Evolutionary conservation across 2,797 vertebrate genomes (phyloP).

Genomic region (Tadarida brasiliensis): DNA sequence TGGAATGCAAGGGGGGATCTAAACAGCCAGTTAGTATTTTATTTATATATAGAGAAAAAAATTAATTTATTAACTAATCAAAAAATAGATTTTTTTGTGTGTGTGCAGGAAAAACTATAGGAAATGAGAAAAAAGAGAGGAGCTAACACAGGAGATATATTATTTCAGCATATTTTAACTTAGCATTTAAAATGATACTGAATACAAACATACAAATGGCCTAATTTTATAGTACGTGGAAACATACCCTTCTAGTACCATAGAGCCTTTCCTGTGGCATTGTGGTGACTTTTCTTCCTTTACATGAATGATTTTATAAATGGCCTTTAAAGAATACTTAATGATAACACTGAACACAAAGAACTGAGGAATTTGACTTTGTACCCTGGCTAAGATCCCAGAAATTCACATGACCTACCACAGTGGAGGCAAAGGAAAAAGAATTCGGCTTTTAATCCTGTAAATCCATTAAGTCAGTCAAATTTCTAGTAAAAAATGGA

Average conservation of each 20-base stretch:
- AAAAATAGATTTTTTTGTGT: neutral
- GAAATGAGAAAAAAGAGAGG: neutral
- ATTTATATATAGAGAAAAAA: neutral
- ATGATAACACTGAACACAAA: constrained; percentile 4
- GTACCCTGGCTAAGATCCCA: constrained; percentile 42
- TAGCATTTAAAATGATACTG: constrained; percentile 40
- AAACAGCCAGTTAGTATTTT: neutral
- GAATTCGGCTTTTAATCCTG: constrained; percentile 6
- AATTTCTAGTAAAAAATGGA: constrained; percentile 26
- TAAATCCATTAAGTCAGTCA: constrained; percentile 15
- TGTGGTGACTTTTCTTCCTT: neutral
- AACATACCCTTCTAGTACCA: neutral
- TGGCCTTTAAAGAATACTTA: neutral
- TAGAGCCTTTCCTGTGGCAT: neutral
- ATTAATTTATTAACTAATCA: neutral
- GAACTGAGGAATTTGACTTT: constrained; percentile 47
- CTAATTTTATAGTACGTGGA: neutral
- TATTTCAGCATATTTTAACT: constrained; percentile 53
- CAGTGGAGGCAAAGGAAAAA: constrained; percentile 39
- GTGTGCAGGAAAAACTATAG: neutral
- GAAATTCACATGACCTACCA: constrained; percentile 17
- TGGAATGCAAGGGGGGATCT: constrained; percentile 1
- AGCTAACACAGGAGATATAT: neutral
- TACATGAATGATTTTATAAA: neutral
- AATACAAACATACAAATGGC: constrained; percentile 4